Evolutionary conservation across 2,113 vertebrate genomes (phyloP), one percentile per base, ranked within the genome.

Genomic region (Toxotes jaculatrix): DNA sequence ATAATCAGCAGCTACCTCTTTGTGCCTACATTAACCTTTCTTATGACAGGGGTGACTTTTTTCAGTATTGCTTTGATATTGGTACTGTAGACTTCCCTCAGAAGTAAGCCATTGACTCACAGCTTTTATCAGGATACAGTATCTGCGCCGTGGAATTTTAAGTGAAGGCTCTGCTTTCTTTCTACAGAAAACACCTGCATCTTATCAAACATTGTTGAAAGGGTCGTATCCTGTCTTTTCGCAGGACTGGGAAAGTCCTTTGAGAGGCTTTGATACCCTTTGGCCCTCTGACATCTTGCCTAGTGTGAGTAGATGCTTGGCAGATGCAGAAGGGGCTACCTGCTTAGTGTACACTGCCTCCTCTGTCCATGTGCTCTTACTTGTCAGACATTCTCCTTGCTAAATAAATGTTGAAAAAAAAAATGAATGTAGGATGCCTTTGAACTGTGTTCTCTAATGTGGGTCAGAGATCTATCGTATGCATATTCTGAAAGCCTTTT

Each of bases 381-480:
- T 75, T 23, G 32, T 75, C 80, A 87, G 72, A 82, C 71, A 55
- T 51, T 69, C 74, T 72, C 68, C 57, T 13, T 23, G 17, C 80
- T 86, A 84, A 88, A 82, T 88, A 79, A 86, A 88, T 77, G 79
- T 83, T 76, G 67, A 51, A 66, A 77, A 77, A 71, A 78, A 78
- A 87, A 86, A 74, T 74, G 77, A 88, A 85, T 86, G 86, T 81
- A 62, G 85, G 82, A 90, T 89, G 88, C 83, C 90, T 95, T 94
- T 94, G 91, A 94, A 94, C 91, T 91, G 74, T 73, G 77, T 88
- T 93, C 88, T 88, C 87, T 91, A 91, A 94, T 94, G 88, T 94
- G 92, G 94, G 94, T 93, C 94, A 95, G 90, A 93, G 92, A 94
- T 93, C 88, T 93, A 91, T 89, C 83, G 56, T 79, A 92, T 94